These are phyloP conservation scores for Nasua narica DNA, from an alignment of 2,797 vertebrate species.

Conservation along the genomic window DNA sequence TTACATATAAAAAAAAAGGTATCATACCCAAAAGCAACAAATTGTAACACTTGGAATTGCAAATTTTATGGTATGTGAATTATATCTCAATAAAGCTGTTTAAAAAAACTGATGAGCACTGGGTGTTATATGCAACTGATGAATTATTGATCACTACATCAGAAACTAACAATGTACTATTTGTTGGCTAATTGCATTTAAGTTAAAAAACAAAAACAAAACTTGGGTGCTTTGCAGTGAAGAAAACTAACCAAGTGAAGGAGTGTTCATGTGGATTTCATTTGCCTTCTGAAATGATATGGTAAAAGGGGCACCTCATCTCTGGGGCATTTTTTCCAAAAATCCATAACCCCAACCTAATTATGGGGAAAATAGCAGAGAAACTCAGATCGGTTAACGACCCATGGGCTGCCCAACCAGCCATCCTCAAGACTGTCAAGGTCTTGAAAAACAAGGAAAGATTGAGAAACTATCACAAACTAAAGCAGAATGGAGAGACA, in stretches of 20 bases:
- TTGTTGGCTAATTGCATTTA: not conserved
- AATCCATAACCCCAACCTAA: not conserved
- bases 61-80: not conserved
- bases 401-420: no score
- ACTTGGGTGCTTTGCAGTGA: not conserved
- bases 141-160: not conserved
- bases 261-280: not conserved
- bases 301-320: not conserved
- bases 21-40: not conserved
- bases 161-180: not conserved
- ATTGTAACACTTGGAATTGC: not conserved
- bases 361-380: not conserved
- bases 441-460: not conserved
- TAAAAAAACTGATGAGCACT: no score
- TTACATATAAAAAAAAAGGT: no score
- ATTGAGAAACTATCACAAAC: not conserved
- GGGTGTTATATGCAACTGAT: no score
- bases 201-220: not conserved
- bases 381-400: not conserved
- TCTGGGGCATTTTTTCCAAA: not conserved
- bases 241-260: not conserved
- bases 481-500: not conserved
- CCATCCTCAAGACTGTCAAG: not conserved
- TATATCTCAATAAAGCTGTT: not conserved
- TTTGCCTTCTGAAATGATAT: not conserved